phyloP scores from a whole-genome alignment of 2,113 vertebrate genomes.

The Siniperca chuatsi region DNA sequence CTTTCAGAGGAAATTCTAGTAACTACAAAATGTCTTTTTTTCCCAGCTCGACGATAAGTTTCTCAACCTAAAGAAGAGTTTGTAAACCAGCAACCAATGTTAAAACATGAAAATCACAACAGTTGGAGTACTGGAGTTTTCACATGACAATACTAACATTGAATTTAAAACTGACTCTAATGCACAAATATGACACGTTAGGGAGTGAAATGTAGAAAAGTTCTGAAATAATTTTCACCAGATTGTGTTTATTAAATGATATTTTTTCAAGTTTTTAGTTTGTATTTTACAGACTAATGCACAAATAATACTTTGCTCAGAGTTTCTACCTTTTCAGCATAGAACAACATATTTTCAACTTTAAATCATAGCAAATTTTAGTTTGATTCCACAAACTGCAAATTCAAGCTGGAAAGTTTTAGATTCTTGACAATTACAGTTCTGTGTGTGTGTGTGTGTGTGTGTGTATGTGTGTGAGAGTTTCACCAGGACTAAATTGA shows the following conservation, averaged over 20 bases:
- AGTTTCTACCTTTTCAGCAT: not conserved
- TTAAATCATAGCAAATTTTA: not conserved
- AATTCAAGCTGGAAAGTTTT: not conserved
- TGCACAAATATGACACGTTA: not conserved
- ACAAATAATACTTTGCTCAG: not conserved
- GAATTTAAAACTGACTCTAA: not conserved
- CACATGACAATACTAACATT: not conserved
- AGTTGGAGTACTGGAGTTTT: not conserved
- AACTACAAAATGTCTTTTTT: not conserved
- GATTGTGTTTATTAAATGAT: not conserved
- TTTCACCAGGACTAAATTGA: not conserved
- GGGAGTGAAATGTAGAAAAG: not conserved
- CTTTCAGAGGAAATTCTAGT: not conserved
- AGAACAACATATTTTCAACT: not conserved
- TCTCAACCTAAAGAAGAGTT: not conserved
- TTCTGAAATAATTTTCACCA: not conserved
- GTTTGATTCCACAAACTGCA: not conserved
- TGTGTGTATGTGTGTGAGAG: conserved; percentile 7
- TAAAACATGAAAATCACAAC: not conserved
- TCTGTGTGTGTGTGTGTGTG: conserved; percentile 10
- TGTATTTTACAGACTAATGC: not conserved
- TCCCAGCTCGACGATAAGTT: not conserved
- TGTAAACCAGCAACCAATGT: not conserved
- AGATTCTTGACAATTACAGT: not conserved
- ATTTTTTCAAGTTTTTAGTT: not conserved